Base-by-base conservation (phyloP, 2,888 invertebrate genomes). In the Phaonia tiefii region DNA sequence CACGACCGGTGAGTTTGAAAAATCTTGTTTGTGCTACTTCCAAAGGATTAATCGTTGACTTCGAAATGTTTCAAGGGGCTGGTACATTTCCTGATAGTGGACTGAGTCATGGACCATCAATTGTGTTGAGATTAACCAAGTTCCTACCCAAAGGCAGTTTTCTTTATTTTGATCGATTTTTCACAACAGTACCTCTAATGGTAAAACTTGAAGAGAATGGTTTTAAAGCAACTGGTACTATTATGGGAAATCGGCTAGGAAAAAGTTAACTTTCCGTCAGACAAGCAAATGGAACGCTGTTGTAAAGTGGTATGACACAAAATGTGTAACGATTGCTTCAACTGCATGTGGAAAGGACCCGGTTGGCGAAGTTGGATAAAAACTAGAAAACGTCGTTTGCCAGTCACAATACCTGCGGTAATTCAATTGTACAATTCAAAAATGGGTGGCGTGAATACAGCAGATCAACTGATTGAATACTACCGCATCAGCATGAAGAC, bases 1-100 rank as follows among this genome's bases (percentile, higher is more conserved):
- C 88, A 15, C 80, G 86, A 20, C 86, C 87, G 17, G 84, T 83
- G 31, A 89, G 88, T 1, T 80, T 89, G 20, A 89, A 89, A 83
- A 89, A 88, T 75, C 88, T 87, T 79, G 86, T 89, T 8, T 70
- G 87, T 2, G 87, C 89, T 15, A 83, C 84, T 26, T 86, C 63
- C 10, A 17, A 75, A 20, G 78, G 71, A 20, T 11, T 77, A 15
- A 54, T 79, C 17, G 66, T 80, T 17, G 85, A 86, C 73, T 87
- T 86, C 63, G 86, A 85, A 82, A 76, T 87, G 31, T 87, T 86
- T 76, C 84, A 86, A 75, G 87, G 86, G 7, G 80, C 31, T 31
- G 31, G 31, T 31, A 31, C 31, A 31, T 31, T 31, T 31, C 31
- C 31, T 31, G 31, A 31, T 60, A 60, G 54, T 65, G 75, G 76